Base-by-base conservation (phyloP, 2,797 vertebrate genomes). In the Anguilla obscura region DNA sequence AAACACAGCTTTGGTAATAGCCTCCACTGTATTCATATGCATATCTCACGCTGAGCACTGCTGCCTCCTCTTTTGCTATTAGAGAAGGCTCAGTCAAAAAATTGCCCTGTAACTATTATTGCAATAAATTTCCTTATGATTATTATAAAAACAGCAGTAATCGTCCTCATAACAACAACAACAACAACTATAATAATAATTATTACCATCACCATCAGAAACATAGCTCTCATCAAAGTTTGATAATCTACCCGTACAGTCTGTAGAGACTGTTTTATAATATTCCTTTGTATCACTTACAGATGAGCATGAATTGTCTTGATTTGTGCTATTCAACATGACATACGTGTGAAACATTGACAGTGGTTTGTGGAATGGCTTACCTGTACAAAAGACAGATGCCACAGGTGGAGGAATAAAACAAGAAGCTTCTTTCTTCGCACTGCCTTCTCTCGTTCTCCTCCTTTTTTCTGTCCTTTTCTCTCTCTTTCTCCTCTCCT, bases 321-420 rank as follows among this genome's bases (percentile, higher is more conserved):
- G 36, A n/a, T 50, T 50, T 54, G 50, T 14, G n/a, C n/a, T 84
- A n/a, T 56, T 84, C 84, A 7, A 16, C 84, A 85, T 7, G 0
- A 16, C 27, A 69, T 24, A 63, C 40, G 21, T 52, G 12, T 30
- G 10, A 30, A 52, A 36, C 27, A 21, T 8, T 45, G 36, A 79
- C 36, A 18, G 16, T 79, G 74, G 30, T 56, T 56, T 52, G 66
- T 85, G 30, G 36, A 84, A 85, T 66, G 50, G 30, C 16, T 56
- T 89, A 86, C 21, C 69, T 88, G 88, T 74, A 83, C 86, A 50
- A 80, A 89, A 60, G 45, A 76, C 33, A 18, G 87, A 27, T 54
- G 48, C 58, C 85, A 56, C 6, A 40, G 76, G n/a, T 60, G 9
- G 24, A 7, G 9, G 21, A 82, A 50, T 0, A 79, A 85, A 80